Evolutionary conservation across 2,888 invertebrate species (phyloP).

Genomic region (Ferrisia virgata): DNA sequence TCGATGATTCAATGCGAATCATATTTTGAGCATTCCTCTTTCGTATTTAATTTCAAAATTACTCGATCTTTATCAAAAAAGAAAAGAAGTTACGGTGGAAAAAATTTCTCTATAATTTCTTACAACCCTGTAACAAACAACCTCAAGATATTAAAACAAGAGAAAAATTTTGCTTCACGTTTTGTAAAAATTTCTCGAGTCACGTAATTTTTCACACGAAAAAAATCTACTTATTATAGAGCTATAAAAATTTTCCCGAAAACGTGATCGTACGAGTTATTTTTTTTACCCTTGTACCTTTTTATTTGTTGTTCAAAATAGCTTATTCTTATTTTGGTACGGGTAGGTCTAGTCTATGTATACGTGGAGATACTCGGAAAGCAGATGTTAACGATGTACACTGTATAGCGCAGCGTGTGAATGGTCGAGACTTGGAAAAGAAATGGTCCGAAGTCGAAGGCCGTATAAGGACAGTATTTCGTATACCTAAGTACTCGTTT

Average conservation of each 20-base stretch:
- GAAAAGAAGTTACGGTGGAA: no score
- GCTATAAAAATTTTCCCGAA: neutral
- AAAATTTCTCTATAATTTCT: no score
- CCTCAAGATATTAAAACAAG: neutral
- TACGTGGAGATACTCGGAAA: no score
- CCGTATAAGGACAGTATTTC: neutral
- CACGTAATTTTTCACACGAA: neutral
- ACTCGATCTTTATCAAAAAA: no score
- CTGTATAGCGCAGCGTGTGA: no score
- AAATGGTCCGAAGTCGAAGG: neutral
- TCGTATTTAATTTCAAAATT: no score
- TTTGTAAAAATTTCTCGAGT: neutral
- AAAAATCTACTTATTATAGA: neutral
- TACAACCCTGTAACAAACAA: neutral
- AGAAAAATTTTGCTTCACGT: neutral
- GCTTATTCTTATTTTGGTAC: neutral
- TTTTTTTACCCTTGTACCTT: neutral
- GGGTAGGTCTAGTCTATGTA: no score
- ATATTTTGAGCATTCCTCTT: no score
- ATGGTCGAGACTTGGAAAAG: neutral
- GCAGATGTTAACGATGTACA: neutral
- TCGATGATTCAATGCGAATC: no score
- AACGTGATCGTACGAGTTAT: neutral
- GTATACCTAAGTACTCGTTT: neutral
- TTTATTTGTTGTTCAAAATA: neutral